These are phyloP conservation scores for Cassiopea andromeda DNA, from an alignment of 30 jellyfish, hydroid and myxozoan species.

Conservation along the genomic window DNA sequence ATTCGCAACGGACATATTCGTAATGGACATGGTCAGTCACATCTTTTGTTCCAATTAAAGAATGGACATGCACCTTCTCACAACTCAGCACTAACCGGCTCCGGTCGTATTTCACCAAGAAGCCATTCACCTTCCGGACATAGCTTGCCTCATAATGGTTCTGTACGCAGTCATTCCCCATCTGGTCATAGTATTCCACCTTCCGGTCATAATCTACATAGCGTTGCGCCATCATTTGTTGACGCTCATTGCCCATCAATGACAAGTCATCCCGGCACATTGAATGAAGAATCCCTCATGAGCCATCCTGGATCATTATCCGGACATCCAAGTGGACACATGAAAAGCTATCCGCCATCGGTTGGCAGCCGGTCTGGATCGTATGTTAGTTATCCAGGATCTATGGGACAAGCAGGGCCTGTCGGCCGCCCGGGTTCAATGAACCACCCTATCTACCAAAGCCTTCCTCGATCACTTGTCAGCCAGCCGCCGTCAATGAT, in stretches of 20 bases:
- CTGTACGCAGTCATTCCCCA: slow-evolving; percentile 68
- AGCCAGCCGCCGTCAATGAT: slow-evolving; percentile 67
- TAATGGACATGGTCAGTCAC: slow-evolving; percentile 61
- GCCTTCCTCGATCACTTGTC: slow-evolving; percentile 57
- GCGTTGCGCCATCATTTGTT: slow-evolving; percentile 52
- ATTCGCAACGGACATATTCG: slow-evolving; percentile 46
- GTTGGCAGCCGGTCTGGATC: slow-evolving; percentile 66
- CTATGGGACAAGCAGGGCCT: slow-evolving; percentile 41
- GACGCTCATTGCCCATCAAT: slow-evolving; percentile 67
- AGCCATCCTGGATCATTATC: slow-evolving; percentile 68
- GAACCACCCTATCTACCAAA: slow-evolving; percentile 58
- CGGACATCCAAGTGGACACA: slow-evolving; percentile 21
- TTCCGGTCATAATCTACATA: slow-evolving; percentile 66
- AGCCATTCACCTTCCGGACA: slow-evolving; percentile 77
- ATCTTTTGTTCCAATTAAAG: slow-evolving; percentile 51
- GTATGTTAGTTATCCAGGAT: slow-evolving; percentile 40
- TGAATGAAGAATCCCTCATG: slow-evolving; percentile 52
- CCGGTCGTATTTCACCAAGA: slow-evolving; percentile 72
- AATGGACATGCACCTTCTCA: slow-evolving; percentile 52
- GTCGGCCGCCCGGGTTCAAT: slow-evolving; percentile 41
- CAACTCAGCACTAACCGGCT: slow-evolving; percentile 51
- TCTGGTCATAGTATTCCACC: slow-evolving; percentile 70
- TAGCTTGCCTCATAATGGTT: slow-evolving; percentile 63
- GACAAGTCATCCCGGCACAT: slow-evolving; percentile 58
- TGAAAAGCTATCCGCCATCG: slow-evolving; percentile 61